phyloP scores from a whole-genome alignment of 2,888 invertebrate species.

The Lasioglossum marginatum region DNA sequence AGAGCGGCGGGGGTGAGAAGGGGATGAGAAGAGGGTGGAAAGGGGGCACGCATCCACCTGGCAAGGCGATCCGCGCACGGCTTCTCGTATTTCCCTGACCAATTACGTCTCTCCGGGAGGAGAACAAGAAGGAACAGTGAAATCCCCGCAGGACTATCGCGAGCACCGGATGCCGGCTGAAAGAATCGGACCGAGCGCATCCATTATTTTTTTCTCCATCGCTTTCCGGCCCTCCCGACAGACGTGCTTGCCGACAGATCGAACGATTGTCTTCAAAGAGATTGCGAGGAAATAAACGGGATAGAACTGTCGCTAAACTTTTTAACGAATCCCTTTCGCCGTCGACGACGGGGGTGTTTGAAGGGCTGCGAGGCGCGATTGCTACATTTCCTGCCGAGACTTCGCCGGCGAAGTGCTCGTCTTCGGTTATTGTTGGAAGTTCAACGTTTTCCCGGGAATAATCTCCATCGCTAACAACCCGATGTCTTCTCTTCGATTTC shows the following conservation, averaged over 20 bases:
- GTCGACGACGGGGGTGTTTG: conserved; percentile 22
- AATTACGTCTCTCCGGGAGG: conserved; percentile 68
- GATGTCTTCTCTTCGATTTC: conserved; percentile 20
- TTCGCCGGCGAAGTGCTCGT: neutral
- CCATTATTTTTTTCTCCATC: conserved; percentile 52
- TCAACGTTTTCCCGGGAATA: neutral
- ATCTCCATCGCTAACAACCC: conserved; percentile 8
- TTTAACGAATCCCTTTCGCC: conserved; percentile 67
- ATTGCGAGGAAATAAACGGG: conserved; percentile 63
- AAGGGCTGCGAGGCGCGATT: conserved; percentile 38
- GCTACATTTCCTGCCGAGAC: conserved; percentile 23
- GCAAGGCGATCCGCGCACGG: conserved; percentile 51
- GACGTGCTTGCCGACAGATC: conserved; percentile 61
- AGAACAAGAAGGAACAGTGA: conserved; percentile 62
- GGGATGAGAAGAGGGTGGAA: neutral
- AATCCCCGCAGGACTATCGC: conserved; percentile 59
- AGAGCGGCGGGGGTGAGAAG: conserved; percentile 50
- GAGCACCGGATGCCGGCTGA: conserved; percentile 48
- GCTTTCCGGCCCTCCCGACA: conserved; percentile 31
- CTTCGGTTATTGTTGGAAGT: neutral
- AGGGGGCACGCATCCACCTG: conserved; percentile 33
- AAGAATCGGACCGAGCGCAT: conserved; percentile 51
- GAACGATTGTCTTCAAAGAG: conserved; percentile 66
- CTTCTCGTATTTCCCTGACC: conserved; percentile 75
- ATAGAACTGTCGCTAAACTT: conserved; percentile 68